phyloP scores from a whole-genome alignment of 2,113 vertebrate genomes.

The Puntigrus tetrazona region DNA sequence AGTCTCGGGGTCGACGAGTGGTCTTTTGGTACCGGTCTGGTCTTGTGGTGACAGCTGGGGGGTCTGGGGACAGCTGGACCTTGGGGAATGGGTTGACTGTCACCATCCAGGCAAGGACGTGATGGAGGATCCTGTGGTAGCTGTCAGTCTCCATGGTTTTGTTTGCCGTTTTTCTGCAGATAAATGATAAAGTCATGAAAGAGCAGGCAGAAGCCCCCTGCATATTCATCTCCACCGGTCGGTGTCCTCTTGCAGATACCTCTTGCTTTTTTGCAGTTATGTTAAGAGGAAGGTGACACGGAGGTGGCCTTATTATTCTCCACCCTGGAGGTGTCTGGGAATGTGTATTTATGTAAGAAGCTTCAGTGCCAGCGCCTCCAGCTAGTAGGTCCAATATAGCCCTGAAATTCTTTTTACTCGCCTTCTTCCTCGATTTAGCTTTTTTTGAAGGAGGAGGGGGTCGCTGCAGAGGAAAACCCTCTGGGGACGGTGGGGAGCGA shows the following conservation, averaged over 20 bases:
- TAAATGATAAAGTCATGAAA: constrained; percentile 37
- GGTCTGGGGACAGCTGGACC: constrained; percentile 41
- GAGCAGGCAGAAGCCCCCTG: not conserved
- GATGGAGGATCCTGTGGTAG: constrained; percentile 14
- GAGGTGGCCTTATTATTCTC: constrained; percentile 45
- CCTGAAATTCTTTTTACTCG: constrained; percentile 52
- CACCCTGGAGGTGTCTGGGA: constrained; percentile 31
- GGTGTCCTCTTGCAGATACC: constrained; percentile 16
- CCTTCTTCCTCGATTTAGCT: constrained; percentile 51
- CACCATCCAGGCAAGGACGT: constrained; percentile 30
- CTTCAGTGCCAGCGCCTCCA: constrained; percentile 51
- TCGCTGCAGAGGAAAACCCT: constrained; percentile 54
- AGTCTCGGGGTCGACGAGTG: constrained; percentile 7
- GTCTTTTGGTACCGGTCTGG: constrained; percentile 22
- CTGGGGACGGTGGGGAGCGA: constrained; percentile 35
- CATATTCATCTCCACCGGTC: constrained; percentile 13
- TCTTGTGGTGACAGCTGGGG: constrained; percentile 37
- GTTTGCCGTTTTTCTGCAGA: constrained; percentile 22
- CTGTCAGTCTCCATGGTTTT: constrained; percentile 24
- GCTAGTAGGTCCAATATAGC: constrained; percentile 53
- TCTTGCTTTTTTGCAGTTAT: constrained; percentile 12
- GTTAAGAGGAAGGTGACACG: constrained; percentile 34
- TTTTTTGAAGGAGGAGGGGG: constrained; percentile 41
- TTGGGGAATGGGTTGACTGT: constrained; percentile 39
- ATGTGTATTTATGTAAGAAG: constrained; percentile 44